Percentiles rank a stretch among this genome's conserved stretches.
Conservation (phyloP, 2,888 invertebrate species). For the Syrphus vitripennis region DNA sequence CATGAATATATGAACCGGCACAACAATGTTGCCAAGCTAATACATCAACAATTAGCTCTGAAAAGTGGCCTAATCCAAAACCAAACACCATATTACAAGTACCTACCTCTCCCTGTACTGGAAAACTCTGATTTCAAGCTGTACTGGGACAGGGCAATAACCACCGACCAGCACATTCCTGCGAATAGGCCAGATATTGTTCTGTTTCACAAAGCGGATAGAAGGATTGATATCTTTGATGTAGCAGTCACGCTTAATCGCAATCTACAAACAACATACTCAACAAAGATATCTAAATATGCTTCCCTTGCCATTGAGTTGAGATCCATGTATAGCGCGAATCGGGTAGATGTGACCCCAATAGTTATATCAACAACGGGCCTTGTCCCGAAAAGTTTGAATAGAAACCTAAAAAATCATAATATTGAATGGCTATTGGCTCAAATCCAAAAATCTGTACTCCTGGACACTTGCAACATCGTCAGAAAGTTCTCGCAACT, state of each 20-base stretch:
- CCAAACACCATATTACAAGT: background rate
- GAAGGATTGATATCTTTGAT: too few species aligned
- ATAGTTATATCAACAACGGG: too few species aligned
- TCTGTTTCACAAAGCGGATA: too few species aligned
- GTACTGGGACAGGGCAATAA: background rate
- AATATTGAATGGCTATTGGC: too few species aligned
- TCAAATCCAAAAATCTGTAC: too few species aligned
- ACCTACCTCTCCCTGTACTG: background rate
- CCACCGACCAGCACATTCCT: background rate
- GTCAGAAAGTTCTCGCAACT: background rate
- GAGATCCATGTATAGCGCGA: background rate
- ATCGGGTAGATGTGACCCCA: too few species aligned
- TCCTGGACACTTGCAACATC: too few species aligned
- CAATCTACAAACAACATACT: background rate
- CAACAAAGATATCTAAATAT: slow-evolving; percentile 4
- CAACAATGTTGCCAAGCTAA: background rate
- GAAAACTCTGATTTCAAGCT: background rate
- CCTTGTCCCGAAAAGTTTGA: background rate
- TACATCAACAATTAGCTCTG: background rate
- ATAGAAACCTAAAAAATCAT: background rate
- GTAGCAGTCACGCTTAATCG: background rate
- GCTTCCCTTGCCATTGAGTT: background rate
- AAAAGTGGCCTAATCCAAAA: background rate
- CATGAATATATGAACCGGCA: background rate
- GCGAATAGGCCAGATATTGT: background rate